Base-by-base conservation (phyloP, 2,113 vertebrate species). In the zebrafish (Danio rerio) region DNA sequence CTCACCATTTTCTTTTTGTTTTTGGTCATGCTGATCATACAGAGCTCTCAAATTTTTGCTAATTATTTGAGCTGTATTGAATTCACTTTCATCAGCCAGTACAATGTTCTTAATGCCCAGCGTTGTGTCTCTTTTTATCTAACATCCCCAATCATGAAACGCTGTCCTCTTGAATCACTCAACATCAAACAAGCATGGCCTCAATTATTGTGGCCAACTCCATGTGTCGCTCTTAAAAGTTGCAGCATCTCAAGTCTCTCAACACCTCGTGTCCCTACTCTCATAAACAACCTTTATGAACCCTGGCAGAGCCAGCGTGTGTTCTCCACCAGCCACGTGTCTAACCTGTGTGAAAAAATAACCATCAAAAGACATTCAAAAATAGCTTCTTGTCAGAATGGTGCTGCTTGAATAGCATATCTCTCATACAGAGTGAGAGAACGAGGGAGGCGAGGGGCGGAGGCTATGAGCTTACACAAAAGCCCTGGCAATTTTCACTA, bases 311-410 rank as follows among this genome's bases (percentile, higher is more conserved):
- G 76, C 76, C 49, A 63, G 62, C n/a, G 13, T 49, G 62, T 43
- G 76, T 49, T 79, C 47, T 63, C 49, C 21, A 40, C 16, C 69
- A 52, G 61, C 78, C 43, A 69, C 21, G 9, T 82, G 20, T 70
- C 42, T 80, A 66, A 71, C 81, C 80, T 66, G 77, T 47, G 63
- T 31, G 68, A 21, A 71, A 84, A 83, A 80, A 85, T 71, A 84
- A 73, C 45, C 81, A 53, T 40, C 47, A 76, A 75, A 81, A 86
- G 59, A 50, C 74, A 63, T 43, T 71, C 75, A 13, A 52, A 82
- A 87, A 80, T 87, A 85, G 81, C 81, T 65, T 69, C 70, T 70
- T 70, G 42, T 84, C 62, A 50, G 56, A 77, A 53, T n/a, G 13
- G 42, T 62, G 18, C 10, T 10, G 18, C 59, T 85, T 75, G 52